These are phyloP conservation scores for Malthinus seriepunctatus DNA, from an alignment of 2,888 invertebrate genomes.

Conservation along the genomic window DNA sequence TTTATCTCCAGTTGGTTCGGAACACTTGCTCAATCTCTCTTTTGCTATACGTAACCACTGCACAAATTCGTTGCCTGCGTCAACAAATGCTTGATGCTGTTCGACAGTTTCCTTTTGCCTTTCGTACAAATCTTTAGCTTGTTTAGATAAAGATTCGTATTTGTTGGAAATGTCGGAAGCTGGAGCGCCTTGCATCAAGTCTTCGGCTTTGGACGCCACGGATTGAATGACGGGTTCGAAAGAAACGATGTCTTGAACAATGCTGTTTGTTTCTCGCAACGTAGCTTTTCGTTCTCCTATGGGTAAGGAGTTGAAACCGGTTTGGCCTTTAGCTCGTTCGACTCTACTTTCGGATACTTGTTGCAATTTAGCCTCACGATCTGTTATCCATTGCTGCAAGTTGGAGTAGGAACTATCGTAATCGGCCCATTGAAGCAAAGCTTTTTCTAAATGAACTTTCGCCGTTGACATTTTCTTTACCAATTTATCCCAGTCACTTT, in stretches of 20 bases:
- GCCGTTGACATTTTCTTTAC: slow-evolving; percentile 90
- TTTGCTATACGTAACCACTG: slow-evolving; percentile 92
- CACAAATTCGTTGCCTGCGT: slow-evolving; percentile 82
- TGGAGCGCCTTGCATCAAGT: slow-evolving; percentile 87
- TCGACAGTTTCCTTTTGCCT: slow-evolving; percentile 89
- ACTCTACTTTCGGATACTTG: slow-evolving; percentile 87
- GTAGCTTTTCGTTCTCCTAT: slow-evolving; percentile 88
- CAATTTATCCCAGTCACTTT: slow-evolving; percentile 89
- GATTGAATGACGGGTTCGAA: slow-evolving; percentile 98
- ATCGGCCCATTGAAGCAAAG: slow-evolving; percentile 92
- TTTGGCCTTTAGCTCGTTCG: slow-evolving; percentile 75
- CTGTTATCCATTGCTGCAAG: slow-evolving; percentile 92
- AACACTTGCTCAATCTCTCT: slow-evolving; percentile 88
- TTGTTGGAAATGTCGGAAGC: slow-evolving; percentile 90
- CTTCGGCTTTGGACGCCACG: slow-evolving; percentile 90
- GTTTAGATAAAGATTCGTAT: slow-evolving; percentile 87
- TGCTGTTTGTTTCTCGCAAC: slow-evolving; percentile 87
- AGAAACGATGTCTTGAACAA: slow-evolving; percentile 94
- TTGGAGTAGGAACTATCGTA: slow-evolving; percentile 93
- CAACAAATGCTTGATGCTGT: slow-evolving; percentile 89
- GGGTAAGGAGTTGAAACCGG: slow-evolving; percentile 76
- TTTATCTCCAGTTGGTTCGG: slow-evolving; percentile 90
- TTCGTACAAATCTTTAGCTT: slow-evolving; percentile 86
- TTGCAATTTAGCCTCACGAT: slow-evolving; percentile 88
- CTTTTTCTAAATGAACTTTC: slow-evolving; percentile 88